These are phyloP conservation scores for Motacilla alba DNA, from an alignment of 2,113 vertebrate genomes.

Conservation along the genomic window DNA sequence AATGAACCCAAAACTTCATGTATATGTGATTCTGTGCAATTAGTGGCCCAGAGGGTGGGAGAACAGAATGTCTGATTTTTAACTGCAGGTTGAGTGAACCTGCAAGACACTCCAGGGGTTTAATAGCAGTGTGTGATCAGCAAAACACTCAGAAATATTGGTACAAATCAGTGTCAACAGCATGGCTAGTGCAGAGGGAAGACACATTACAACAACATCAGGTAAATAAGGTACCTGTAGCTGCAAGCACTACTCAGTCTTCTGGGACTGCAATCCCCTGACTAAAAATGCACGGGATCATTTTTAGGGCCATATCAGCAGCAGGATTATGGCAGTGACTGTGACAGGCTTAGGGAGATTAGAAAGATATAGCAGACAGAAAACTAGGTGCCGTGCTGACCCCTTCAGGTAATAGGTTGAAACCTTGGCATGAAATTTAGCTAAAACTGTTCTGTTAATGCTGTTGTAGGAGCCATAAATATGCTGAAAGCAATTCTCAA, in stretches of 20 bases:
- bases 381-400: constrained; percentile 42
- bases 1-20: neutral
- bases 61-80: neutral
- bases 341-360: neutral
- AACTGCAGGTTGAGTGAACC: neutral
- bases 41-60: neutral
- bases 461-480: neutral
- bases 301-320: neutral
- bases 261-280: neutral
- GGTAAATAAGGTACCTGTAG: neutral
- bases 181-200: neutral
- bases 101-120: neutral
- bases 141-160: neutral
- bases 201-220: neutral
- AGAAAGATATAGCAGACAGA: neutral
- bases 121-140: neutral
- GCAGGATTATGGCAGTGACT: neutral
- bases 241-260: neutral
- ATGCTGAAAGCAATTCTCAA: neutral
- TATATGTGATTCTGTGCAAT: neutral
- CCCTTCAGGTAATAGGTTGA: constrained; percentile 32
- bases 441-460: neutral
- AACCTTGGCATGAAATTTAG: neutral
- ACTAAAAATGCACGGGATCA: neutral
- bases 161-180: neutral